Base-by-base conservation (phyloP, 2,888 invertebrate species). In the Nesidiocoris tenuis region DNA sequence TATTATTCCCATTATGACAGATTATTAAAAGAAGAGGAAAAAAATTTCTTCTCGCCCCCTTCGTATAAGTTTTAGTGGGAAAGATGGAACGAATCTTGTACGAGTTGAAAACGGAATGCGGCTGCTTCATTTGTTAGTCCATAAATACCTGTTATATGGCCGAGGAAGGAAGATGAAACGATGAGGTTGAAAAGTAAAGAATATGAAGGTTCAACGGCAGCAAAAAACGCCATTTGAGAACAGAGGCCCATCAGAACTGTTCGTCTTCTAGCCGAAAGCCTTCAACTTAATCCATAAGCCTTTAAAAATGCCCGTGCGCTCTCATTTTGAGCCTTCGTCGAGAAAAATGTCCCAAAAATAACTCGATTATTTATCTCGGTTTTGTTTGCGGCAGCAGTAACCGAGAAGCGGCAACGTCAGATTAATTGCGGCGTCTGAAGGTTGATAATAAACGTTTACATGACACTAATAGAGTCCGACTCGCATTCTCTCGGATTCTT, bases 11-110 rank as follows among this genome's bases (percentile, higher is more conserved):
- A 21, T 72, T 54, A 7, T 61, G 72, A 61, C 72, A 63, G 72
- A 63, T 72, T 39, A 72, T 72, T 72, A 72, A 72, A 39, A 24
- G 70, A 25, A 9, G 39, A 19, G 39, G n/a, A 39, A 65, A 25
- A 25, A 65, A 17, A 24, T 65, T 65, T 25, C 39, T 59, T 59
- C 65, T 25, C 17, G 65, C 16, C 17, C 21, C 61, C 39, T 63
- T 39, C 21, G 17, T n/a, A 59, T 39, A 39, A 63, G 72, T 39
- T 39, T 39, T 39, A 39, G 39, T 54, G 23, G 63, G 59, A 75
- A 66, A 66, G 59, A 75, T 75, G 74, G 23, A 75, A 75, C 74
- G 55, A 75, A 75, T 75, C 74, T 75, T 66, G 66, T 74, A 74
- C 56, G 74, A 74, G 64, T 74, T 57, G 56, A 74, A 39, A 12